phyloP scores from a whole-genome alignment of 2,888 invertebrate species.

The Drosophila picticornis region DNA sequence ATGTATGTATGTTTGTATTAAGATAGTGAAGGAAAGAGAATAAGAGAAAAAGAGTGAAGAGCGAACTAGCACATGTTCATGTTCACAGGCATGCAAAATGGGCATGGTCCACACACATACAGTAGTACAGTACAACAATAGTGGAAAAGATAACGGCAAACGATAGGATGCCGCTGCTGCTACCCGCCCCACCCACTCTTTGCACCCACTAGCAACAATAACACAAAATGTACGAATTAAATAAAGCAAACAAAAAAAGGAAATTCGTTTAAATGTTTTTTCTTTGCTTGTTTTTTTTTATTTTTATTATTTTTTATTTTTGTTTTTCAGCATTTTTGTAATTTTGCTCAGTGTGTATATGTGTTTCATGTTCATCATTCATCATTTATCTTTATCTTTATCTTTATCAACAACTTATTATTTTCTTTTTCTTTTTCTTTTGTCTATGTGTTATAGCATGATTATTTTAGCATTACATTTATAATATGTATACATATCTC shows the following conservation, averaged over 20 bases:
- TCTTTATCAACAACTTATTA: constrained; percentile 50
- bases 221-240: constrained; percentile 49
- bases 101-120: constrained; percentile 22
- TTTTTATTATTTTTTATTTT: constrained; percentile 62
- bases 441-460: constrained; percentile 37
- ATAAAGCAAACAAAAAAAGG: constrained; percentile 45
- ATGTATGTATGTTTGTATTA: constrained; percentile 19
- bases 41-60: constrained; percentile 21
- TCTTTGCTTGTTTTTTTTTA: constrained; percentile 47
- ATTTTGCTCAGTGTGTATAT: constrained; percentile 57
- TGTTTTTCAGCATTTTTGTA: constrained; percentile 69
- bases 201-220: constrained; percentile 48
- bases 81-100: constrained; percentile 53
- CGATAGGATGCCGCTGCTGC: background rate
- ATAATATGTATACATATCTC: constrained; percentile 42
- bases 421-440: constrained; percentile 1
- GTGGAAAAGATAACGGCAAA: constrained; percentile 8
- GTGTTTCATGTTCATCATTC: constrained; percentile 27
- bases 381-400: constrained; percentile 36
- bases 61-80: constrained; percentile 37
- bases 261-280: constrained; percentile 53
- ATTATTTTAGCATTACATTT: constrained; percentile 51
- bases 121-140: constrained; percentile 23
- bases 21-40: constrained; percentile 22
- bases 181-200: background rate